Conservation (phyloP, 2,888 invertebrate genomes). For the Drosophila siamana region DNA sequence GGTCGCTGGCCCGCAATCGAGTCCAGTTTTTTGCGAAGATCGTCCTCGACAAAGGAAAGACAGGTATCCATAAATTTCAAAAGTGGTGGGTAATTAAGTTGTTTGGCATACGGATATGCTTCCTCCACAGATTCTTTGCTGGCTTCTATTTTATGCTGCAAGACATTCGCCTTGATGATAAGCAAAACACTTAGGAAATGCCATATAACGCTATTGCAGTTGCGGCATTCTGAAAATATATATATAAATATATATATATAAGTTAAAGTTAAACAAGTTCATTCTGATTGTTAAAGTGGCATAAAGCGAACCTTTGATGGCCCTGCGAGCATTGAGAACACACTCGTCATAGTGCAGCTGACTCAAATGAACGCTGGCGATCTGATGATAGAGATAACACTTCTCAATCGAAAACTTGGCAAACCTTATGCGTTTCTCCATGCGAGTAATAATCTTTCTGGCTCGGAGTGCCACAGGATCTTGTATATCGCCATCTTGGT, state of each 20-base stretch:
- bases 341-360: conserved; percentile 77
- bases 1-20: conserved; percentile 4
- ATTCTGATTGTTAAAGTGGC: no score
- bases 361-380: conserved; percentile 68
- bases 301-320: conserved; percentile 68
- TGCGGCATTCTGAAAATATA: conserved; percentile 24
- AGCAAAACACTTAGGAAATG: conserved; percentile 68
- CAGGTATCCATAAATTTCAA: conserved; percentile 18
- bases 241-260: no score
- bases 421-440: conserved; percentile 78
- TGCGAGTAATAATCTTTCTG: conserved; percentile 61
- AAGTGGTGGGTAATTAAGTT: conserved; percentile 9
- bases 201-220: conserved; percentile 74
- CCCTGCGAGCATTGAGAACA: conserved; percentile 70
- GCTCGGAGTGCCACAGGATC: conserved; percentile 24
- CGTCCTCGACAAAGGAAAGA: not conserved
- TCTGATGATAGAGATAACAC: conserved; percentile 77
- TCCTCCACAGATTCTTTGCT: conserved; percentile 63
- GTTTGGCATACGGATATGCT: conserved; percentile 37
- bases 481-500: conserved; percentile 72
- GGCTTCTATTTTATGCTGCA: conserved; percentile 77
- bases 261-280: no score
- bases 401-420: conserved; percentile 80
- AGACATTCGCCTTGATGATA: conserved; percentile 74
- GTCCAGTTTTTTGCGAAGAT: conserved; percentile 7